A percentile compares a stretch with the other conserved stretches of the same genome.
Conservation (phyloP, 2,888 invertebrate species). For the Cephus sareptanus region DNA sequence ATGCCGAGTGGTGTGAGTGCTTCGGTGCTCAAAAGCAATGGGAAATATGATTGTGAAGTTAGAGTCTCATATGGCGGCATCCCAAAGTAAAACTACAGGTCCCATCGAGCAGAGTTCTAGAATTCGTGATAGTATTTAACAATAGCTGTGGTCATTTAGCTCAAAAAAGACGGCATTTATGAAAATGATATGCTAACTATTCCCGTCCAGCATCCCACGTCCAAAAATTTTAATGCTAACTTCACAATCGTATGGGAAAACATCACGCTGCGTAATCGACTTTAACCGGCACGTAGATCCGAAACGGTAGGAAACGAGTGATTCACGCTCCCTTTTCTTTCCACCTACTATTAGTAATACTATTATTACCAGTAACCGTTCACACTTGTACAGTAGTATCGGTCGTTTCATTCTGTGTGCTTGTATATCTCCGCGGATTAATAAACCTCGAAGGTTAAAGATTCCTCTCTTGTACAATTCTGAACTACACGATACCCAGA, state of each 20-base stretch:
- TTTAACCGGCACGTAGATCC: constrained; percentile 24
- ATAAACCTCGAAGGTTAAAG: background rate
- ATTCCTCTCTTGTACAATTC: background rate
- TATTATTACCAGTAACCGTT: background rate
- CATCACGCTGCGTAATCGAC: background rate
- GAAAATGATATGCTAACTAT: too few relatives aligned
- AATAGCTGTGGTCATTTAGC: too few relatives aligned
- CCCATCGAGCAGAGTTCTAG: too few relatives aligned
- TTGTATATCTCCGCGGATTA: background rate
- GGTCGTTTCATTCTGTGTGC: background rate
- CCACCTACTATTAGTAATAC: constrained; percentile 3
- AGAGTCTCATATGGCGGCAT: too few relatives aligned
- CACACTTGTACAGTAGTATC: background rate
- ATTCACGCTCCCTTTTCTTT: constrained; percentile 42
- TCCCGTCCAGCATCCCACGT: too few relatives aligned
- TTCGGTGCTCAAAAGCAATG: background rate
- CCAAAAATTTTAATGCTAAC: too few relatives aligned
- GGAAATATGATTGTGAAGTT: background rate
- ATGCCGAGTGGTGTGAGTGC: background rate
- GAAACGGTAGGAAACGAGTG: constrained; percentile 26
- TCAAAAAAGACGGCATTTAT: too few relatives aligned
- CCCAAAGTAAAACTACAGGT: too few relatives aligned
- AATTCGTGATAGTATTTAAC: too few relatives aligned
- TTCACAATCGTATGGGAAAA: background rate
- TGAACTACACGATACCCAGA: background rate